Evolutionary conservation across 2,113 vertebrate genomes (phyloP).

Genomic region (Alces alces): DNA sequence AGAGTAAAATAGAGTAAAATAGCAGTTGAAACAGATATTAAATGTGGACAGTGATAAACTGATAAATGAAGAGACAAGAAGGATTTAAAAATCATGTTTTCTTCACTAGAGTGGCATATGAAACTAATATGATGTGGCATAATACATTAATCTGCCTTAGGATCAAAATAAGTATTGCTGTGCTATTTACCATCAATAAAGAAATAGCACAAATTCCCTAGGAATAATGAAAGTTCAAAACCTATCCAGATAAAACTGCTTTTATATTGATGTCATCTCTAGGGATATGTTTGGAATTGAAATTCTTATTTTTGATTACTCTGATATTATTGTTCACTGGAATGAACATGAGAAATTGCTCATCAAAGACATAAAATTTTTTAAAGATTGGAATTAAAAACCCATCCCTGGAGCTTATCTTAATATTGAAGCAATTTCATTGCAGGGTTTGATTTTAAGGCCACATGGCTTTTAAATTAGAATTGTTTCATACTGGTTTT

Average conservation of each 20-base stretch:
- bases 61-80: background rate
- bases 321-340: constrained; percentile 75
- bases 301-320: constrained; percentile 73
- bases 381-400: constrained; percentile 72
- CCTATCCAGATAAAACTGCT: constrained; percentile 71
- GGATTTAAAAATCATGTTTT: background rate
- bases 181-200: constrained; percentile 46
- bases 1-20: background rate
- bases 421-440: constrained; percentile 74
- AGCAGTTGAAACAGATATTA: background rate
- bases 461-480: constrained; percentile 52
- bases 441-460: constrained; percentile 68
- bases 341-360: constrained; percentile 77
- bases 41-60: background rate
- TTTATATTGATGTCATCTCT: constrained; percentile 69
- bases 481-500: constrained; percentile 40
- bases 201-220: constrained; percentile 6
- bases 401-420: constrained; percentile 56
- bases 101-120: background rate
- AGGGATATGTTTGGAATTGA: constrained; percentile 69
- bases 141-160: constrained; percentile 61
- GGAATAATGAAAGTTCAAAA: constrained; percentile 75
- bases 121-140: constrained; percentile 60
- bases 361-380: constrained; percentile 62
- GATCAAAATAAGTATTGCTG: constrained; percentile 45